Evolutionary conservation across 2,888 invertebrate species (phyloP), one percentile per base, ranked within the genome.

Genomic region (Eurytoma adleriae): DNA sequence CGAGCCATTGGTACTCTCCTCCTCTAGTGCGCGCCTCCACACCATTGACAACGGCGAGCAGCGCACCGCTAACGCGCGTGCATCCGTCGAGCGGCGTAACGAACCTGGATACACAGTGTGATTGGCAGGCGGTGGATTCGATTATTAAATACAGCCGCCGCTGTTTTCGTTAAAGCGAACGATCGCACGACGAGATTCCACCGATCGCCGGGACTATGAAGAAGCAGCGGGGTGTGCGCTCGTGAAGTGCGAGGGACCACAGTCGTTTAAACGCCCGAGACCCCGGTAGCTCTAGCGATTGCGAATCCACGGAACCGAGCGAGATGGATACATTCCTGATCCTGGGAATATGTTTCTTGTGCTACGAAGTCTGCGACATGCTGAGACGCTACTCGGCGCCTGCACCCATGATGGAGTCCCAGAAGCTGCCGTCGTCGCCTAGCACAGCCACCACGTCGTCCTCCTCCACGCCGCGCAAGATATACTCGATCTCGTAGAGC

Each of bases 291-390:
- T 75, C 40, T 75, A 75, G 67, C 50, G 59, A 50, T 59, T 56
- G 1, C 12, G 1, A 48, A 59, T 24, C 10, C 7, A 70, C 40
- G 57, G 24, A 62, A 30, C 12, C 10, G n/a, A 69, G n/a, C 80
- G 76, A 84, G 75, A 94, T 94, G 94, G 94, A 94, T 93, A 94
- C 94, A 89, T 93, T 94, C 88, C 91, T 94, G 88, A 92, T 94
- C 87, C 91, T 94, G 86, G 94, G 94, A 85, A 92, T 94, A 89
- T 94, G 93, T 92, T 92, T 94, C 90, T 91, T 94, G 88, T 93
- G 94, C 87, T 94, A 94, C 90, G 94, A 94, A 91, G 92, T 94
- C 88, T 93, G 94, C 90, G 94, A 94, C 89, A 91, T 94, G 89
- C 92, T 94, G 67, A 86, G 87, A 81, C 87, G 89, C 57, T 90